A percentile compares a stretch with the other conserved stretches of the same genome.
Conservation (phyloP, 2,113 vertebrate genomes). For the Ceratotherium simum region DNA sequence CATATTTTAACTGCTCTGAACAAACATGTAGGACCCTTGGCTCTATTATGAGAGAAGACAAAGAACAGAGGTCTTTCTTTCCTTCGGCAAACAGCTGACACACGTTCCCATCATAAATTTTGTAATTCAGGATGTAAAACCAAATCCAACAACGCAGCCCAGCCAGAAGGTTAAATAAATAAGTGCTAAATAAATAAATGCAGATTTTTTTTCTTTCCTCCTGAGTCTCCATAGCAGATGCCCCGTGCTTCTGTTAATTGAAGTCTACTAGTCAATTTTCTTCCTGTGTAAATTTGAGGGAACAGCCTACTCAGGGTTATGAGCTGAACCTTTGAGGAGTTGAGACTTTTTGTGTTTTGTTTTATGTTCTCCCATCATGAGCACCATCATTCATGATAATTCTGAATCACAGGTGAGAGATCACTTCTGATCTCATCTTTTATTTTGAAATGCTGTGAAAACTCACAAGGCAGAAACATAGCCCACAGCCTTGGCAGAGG, state of each 20-base stretch:
- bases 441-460: conserved; percentile 50
- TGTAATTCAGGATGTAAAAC: conserved; percentile 74
- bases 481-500: conserved; percentile 45
- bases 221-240: not conserved
- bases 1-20: conserved; percentile 49
- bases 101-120: conserved; percentile 72
- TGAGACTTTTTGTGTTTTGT: conserved; percentile 5
- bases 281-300: not conserved
- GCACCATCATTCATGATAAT: not conserved
- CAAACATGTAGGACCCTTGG: not conserved
- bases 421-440: not conserved
- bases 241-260: conserved; percentile 7
- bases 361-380: not conserved
- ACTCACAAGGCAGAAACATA: conserved; percentile 48
- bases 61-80: conserved; percentile 59
- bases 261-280: not conserved
- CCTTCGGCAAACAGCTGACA: conserved; percentile 58
- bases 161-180: conserved; percentile 77
- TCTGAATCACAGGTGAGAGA: conserved; percentile 55
- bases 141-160: conserved; percentile 62
- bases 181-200: conserved; percentile 66
- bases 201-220: not conserved
- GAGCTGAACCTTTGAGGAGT: conserved; percentile 7
- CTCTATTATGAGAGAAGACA: conserved; percentile 51
- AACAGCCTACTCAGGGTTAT: not conserved